These are phyloP conservation scores for Micropoecilia bifurca DNA, from an alignment of 2,797 vertebrate species.

Conservation along the genomic window DNA sequence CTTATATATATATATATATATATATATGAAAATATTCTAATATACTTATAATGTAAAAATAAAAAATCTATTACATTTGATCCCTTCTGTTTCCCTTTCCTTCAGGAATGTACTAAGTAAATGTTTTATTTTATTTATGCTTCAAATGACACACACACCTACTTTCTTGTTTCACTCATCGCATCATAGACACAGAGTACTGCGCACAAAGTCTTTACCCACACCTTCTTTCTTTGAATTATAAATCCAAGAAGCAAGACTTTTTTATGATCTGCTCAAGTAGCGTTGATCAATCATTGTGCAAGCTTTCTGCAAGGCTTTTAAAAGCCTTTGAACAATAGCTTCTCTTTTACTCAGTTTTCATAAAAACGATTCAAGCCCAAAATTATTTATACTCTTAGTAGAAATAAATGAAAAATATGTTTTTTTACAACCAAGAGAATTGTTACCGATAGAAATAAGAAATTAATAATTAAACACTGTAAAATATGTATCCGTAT, in stretches of 20 bases:
- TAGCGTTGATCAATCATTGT: neutral
- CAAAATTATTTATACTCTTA: neutral
- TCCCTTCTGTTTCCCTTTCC: neutral
- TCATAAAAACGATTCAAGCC: neutral
- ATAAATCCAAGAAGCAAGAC: neutral
- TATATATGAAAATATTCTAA: neutral
- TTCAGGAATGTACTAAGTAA: neutral
- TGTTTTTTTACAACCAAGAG: neutral
- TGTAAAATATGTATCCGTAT: neutral
- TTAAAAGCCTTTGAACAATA: neutral
- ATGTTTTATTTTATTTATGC: neutral
- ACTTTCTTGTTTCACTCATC: slow-evolving; percentile 38
- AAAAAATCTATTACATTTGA: neutral
- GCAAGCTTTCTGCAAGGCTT: neutral
- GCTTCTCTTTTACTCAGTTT: neutral
- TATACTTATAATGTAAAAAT: neutral
- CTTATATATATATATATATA: neutral
- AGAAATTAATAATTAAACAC: neutral
- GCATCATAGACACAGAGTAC: slow-evolving; percentile 48
- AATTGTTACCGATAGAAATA: neutral
- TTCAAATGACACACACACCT: neutral
- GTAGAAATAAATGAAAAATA: neutral
- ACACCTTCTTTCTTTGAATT: slow-evolving; percentile 10
- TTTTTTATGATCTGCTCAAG: neutral
- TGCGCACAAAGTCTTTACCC: neutral